Evolutionary conservation across 1,140 invertebrate species (phyloP).

Genomic region (Rhagoletis pomonella): DNA sequence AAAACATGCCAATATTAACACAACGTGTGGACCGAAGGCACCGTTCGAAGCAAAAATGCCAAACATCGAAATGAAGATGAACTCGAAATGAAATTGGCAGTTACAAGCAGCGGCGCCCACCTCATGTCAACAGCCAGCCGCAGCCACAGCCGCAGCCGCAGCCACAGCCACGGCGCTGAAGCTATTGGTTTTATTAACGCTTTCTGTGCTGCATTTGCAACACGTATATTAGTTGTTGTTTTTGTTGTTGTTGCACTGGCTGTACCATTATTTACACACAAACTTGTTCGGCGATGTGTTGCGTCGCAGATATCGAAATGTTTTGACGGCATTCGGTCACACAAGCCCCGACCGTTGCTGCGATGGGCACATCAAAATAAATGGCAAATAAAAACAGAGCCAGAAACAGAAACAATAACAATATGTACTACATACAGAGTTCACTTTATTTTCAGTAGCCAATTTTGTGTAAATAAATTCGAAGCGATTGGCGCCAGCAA

Average conservation of each 20-base stretch:
- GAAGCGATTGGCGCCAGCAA: conserved; percentile 42
- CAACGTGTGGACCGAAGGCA: neutral
- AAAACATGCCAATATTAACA: conserved; percentile 20
- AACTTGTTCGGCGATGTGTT: neutral
- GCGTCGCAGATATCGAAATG: neutral
- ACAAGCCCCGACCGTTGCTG: neutral
- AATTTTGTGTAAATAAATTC: conserved; percentile 38
- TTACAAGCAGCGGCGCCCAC: neutral
- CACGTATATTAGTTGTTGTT: neutral
- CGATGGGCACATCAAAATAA: conserved; percentile 6
- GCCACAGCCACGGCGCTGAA: neutral
- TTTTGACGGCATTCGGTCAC: conserved; percentile 17
- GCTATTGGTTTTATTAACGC: neutral
- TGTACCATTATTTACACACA: neutral
- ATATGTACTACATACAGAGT: neutral
- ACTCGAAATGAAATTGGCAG: conserved; percentile 23
- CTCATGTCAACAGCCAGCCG: neutral
- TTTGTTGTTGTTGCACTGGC: neutral
- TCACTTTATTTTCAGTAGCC: conserved; percentile 9
- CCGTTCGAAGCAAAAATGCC: neutral
- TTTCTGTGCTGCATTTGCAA: neutral
- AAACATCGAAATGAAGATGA: neutral
- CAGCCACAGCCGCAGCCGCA: neutral
- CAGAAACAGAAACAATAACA: no score
- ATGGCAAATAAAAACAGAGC: neutral